Base-by-base conservation (phyloP, 1,140 invertebrate genomes). In the Aricia agestis region DNA sequence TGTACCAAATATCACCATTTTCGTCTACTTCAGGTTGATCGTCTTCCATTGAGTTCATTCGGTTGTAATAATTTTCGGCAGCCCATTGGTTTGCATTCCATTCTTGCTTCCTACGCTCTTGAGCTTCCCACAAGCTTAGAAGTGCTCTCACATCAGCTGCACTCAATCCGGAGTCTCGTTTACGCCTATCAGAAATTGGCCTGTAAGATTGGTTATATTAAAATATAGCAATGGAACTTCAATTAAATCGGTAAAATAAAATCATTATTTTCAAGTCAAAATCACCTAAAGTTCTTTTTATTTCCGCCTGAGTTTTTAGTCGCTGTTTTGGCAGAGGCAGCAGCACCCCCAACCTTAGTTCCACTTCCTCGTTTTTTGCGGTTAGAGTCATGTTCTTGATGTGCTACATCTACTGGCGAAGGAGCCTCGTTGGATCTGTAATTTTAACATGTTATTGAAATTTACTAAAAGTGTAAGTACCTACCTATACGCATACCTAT, bases 61-160 rank as follows among this genome's bases (percentile, higher is more conserved):
- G 80, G 15, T 83, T 83, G 71, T 92, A 92, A 74, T 89, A 92
- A 67, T 76, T 81, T 63, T 90, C 82, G n/a, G 83, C 82, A n/a
- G 82, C 82, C 81, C 86, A 90, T 78, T 88, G 89, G 72, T 88
- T 87, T n/a, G 87, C 81, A 52, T 86, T 86, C 77, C 82, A 86
- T 67, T 92, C 89, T 71, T 91, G 89, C 68, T 91, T 92, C 59
- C 88, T 87, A 19, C 89, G 83, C 70, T 92, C 91, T 74, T 92
- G 90, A 17, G 91, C 89, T 80, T 92, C 92, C 91, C 91, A 92
- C 52, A 92, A 76, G 68, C 90, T 92, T 11, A 92, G 78, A 5
- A 92, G 76, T 67, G 91, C 87, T 74, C 90, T 79, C 6, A 92
- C 87, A 72, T 92, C 92, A 69, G 91, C 88, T 6, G 90, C 90